These are phyloP conservation scores for Pterocles burchelli DNA, from an alignment of 2,113 vertebrate genomes.

Conservation along the genomic window DNA sequence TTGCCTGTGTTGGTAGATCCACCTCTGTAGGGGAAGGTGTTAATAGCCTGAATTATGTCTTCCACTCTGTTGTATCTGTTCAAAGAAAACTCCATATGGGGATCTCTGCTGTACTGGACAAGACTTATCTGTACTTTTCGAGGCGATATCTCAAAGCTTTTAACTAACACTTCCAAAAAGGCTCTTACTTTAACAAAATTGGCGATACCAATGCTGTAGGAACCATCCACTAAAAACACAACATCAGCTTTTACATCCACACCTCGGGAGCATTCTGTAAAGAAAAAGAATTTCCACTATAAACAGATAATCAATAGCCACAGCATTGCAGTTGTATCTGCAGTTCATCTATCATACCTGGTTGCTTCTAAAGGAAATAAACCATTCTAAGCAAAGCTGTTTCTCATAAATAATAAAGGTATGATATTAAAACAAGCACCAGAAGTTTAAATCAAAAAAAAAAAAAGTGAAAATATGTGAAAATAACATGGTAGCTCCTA, in stretches of 20 bases:
- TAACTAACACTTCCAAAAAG: conserved; percentile 94
- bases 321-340: background rate
- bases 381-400: background rate
- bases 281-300: conserved; percentile 3
- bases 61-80: conserved; percentile 86
- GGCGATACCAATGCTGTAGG: conserved; percentile 94
- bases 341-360: background rate
- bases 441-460: background rate
- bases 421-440: background rate
- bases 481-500: background rate
- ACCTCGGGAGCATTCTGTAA: conserved; percentile 91
- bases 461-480: no score
- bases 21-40: conserved; percentile 94
- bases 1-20: conserved; percentile 98
- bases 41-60: conserved; percentile 88
- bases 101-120: conserved; percentile 97
- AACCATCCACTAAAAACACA: conserved; percentile 96
- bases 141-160: conserved; percentile 91
- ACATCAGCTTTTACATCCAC: conserved; percentile 96
- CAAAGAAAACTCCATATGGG: conserved; percentile 92
- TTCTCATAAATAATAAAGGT: background rate
- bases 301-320: background rate
- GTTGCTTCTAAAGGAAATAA: background rate
- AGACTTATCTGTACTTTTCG: conserved; percentile 94
- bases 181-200: conserved; percentile 97